Evolutionary conservation across 2,797 vertebrate species (phyloP), one percentile per base, ranked within the genome.

Genomic region (Harpagifer antarcticus): DNA sequence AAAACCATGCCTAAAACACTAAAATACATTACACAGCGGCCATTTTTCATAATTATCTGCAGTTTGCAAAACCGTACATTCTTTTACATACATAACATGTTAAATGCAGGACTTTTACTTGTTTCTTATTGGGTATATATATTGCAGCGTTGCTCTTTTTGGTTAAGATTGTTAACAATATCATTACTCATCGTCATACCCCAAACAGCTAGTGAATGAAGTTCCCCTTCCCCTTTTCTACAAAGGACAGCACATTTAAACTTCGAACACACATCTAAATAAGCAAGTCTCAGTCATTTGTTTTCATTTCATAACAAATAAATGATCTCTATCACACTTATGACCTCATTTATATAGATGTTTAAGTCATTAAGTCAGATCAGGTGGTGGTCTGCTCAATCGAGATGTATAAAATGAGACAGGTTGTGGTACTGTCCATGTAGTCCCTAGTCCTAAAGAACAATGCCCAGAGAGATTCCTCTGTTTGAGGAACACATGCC

Each of bases 401-500:
- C 37, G 52, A 81, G 40, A 42, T 56, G 56, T 73, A 15, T 52
- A 2, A 81, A 72, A 74, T 70, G 54, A 82, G 68, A 78, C 70
- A 47, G 78, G 56, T 48, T 70, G 61, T 68, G 69, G 72, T 69
- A 79, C 75, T 70, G 81, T 66, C 78, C 60, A 73, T 65, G 76
- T 53, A 60, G 70, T 81, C 74, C 70, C 56, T 62, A 54, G 20
- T 72, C 77, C 84, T 71, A 64, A 83, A 82, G 75, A 84, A 83
- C 59, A 68, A 72, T 64, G 81, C 77, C 81, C 76, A 33, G 33
- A 71, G 77, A 79, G 86, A 89, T 81, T 68, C 74, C 37, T 73
- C 76, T 37, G 54, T 86, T 81, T 84, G 87, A 88, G 67, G 88
- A 92, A 91, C 87, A 90, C 76, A 80, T 88, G 90, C 86, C 89